Evolutionary conservation across 1,140 invertebrate genomes (phyloP), one percentile per base, ranked within the genome.

Genomic region (Drosophila dunni): DNA sequence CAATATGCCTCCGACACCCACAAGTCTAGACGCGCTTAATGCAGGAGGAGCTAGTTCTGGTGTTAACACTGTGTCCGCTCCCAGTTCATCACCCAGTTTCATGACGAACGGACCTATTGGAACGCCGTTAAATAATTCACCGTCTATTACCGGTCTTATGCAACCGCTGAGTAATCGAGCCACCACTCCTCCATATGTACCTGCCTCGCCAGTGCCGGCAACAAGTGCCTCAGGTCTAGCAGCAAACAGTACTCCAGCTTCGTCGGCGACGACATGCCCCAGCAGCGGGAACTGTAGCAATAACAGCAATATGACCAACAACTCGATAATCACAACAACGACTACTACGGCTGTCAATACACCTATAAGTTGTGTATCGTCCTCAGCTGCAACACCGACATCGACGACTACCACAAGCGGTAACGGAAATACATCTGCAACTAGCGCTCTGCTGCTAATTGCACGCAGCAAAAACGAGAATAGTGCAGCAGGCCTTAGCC

Each of bases 1-100:
- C 48, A 91, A 90, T 40, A 92, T 92, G 91, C 91, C 91, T 17
- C 91, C 91, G 7, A 92, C 91, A 40, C 91, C 91, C 0, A 92
- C 91, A 7, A 92, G 91, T 44, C 20, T 91, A 13, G 91, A 92
- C 45, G 86, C 91, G 3, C 48, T 92, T 1, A 90, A 60, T 51
- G 74, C 77, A 8, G 78, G 50, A 20, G 53, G 61, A 9, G 42
- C 24, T 8, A 45, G 17, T 24, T 54, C n/a, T 2, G 34, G 54
- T 40, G 50, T 42, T 2, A 57, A 38, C 46, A 93, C 93, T 46
- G 93, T 92, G 75, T 92, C 94, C 20, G 93, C 93, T 4, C 91
- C 93, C 29, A 93, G 94, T 65, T 89, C 93, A 7, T 94, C 94
- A 66, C 93, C 94, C 51, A 91, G 81, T 51, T 89, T 91, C 20